Percentiles rank a stretch among this genome's conserved stretches.
Evolutionary conservation across 2,888 invertebrate species (phyloP).

Genomic region (Apamea crenata): DNA sequence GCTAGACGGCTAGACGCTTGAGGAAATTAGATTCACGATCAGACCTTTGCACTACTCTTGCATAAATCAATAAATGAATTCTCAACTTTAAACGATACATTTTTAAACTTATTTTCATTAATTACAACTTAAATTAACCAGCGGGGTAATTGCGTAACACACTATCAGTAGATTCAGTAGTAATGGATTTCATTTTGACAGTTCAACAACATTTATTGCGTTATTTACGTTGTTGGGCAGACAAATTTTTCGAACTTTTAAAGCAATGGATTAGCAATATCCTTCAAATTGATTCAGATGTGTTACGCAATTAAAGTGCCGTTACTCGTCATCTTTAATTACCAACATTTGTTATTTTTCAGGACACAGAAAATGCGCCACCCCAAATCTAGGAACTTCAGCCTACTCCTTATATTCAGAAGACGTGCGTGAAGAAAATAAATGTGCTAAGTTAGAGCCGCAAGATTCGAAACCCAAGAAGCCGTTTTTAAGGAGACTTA

Average conservation of each 20-base stretch:
- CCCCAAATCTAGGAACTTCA: constrained; percentile 85
- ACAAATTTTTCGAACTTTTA: not conserved
- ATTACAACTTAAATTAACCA: not conserved
- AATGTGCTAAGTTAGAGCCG: constrained; percentile 60
- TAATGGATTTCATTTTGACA: not conserved
- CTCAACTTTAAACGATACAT: not conserved
- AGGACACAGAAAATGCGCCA: constrained; percentile 78
- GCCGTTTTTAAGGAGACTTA: constrained; percentile 80
- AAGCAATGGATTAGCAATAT: not conserved
- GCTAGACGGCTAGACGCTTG: not conserved
- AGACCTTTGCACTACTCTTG: not conserved
- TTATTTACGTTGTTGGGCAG: not conserved
- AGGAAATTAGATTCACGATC: not conserved
- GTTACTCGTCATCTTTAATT: not conserved
- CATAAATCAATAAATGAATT: not conserved
- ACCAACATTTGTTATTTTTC: constrained; percentile 59
- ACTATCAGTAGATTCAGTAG: not conserved
- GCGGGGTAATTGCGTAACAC: not conserved
- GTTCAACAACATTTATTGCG: not conserved
- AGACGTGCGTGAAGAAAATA: constrained; percentile 61
- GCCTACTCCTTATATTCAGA: constrained; percentile 76
- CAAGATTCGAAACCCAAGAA: constrained; percentile 74
- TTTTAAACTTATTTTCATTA: not conserved
- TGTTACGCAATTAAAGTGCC: not conserved
- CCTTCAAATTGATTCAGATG: constrained; percentile 1